Evolutionary conservation across 2,888 invertebrate genomes (phyloP), one percentile per base, ranked within the genome.

Genomic region (Marasmarcha lunaedactyla): DNA sequence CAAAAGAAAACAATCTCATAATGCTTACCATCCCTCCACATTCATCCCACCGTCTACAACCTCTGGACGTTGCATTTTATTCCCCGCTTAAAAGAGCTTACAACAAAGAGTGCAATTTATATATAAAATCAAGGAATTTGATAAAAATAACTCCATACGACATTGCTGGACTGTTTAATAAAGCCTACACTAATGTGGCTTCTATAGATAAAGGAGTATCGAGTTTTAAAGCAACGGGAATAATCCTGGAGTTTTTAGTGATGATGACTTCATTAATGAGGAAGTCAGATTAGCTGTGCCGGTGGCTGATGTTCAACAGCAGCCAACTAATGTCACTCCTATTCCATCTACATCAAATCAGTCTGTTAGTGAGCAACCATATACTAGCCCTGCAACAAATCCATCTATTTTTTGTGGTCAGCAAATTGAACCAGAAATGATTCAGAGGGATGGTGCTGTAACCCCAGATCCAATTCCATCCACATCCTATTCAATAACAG

Each of bases 71-170:
- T 20, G 35, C 46, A 14, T 55, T 55, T n/a, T 41, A 46, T 39
- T 45, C 42, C 40, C 7, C 49, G 48, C 25, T 30, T 11, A 42
- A 51, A 35, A 43, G 36, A 33, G 54, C 53, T 9, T 61, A 54
- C 40, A 54, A 49, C 42, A 52, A 49, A 33, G 51, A 59, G 41
- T 59, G 56, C 43, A 45, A 58, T 40, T 45, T 51, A 39, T 54
- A 47, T 46, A 41, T 54, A 36, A 57, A 52, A 41, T 42, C 39
- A 33, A 33, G n/a, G n/a, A n/a, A n/a, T n/a, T n/a, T n/a, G n/a
- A 38, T 37, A 41, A 49, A 46, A 42, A 46, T 49, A 33, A 47
- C 49, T 25, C 43, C 51, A 6, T 49, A 51, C 14, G 47, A 51
- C 6, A 44, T 51, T 33, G 47, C 47, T 27, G 39, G 42, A 33